A percentile compares a stretch with the other conserved stretches of the same genome.
These are phyloP conservation scores for Ectropis grisescens DNA, from an alignment of 1,140 invertebrate genomes.

Conservation along the genomic window DNA sequence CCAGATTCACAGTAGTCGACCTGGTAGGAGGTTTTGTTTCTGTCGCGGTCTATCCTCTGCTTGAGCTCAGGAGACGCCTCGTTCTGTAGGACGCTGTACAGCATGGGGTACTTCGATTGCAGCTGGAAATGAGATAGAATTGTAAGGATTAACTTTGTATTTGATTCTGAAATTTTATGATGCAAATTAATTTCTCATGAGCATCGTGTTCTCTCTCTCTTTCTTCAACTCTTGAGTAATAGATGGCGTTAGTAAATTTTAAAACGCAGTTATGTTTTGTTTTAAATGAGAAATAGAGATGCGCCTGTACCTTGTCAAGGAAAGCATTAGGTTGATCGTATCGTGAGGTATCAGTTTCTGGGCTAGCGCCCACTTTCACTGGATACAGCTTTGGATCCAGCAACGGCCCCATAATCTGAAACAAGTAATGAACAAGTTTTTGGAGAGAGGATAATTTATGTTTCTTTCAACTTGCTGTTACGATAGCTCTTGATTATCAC, in stretches of 20 bases:
- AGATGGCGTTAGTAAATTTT: too few relatives aligned
- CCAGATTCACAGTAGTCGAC: constrained; percentile 71
- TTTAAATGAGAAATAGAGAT: too few relatives aligned
- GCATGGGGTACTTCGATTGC: constrained; percentile 72
- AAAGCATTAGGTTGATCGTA: constrained; percentile 71
- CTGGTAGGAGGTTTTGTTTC: constrained; percentile 73
- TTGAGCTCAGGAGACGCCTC: constrained; percentile 68
- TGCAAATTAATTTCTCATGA: too few relatives aligned
- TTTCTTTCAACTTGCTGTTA: too few relatives aligned
- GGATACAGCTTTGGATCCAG: constrained; percentile 73
- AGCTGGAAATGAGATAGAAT: constrained; percentile 53
- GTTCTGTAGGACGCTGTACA: constrained; percentile 71
- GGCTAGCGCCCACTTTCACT: constrained; percentile 62
- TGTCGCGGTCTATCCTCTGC: constrained; percentile 68
- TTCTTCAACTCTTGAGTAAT: too few relatives aligned
- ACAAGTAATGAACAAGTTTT: too few relatives aligned
- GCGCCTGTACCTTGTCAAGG: constrained; percentile 68
- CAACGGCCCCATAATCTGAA: constrained; percentile 68
- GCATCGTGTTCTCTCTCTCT: too few relatives aligned
- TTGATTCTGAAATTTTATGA: too few relatives aligned
- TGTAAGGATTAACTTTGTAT: too few relatives aligned
- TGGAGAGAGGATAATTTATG: too few relatives aligned
- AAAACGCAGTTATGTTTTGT: not conserved
- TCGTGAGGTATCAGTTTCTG: constrained; percentile 58
- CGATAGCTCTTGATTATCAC: too few relatives aligned